Evolutionary conservation across 2,888 invertebrate genomes (phyloP).

Genomic region (Patella ulyssiponensis): DNA sequence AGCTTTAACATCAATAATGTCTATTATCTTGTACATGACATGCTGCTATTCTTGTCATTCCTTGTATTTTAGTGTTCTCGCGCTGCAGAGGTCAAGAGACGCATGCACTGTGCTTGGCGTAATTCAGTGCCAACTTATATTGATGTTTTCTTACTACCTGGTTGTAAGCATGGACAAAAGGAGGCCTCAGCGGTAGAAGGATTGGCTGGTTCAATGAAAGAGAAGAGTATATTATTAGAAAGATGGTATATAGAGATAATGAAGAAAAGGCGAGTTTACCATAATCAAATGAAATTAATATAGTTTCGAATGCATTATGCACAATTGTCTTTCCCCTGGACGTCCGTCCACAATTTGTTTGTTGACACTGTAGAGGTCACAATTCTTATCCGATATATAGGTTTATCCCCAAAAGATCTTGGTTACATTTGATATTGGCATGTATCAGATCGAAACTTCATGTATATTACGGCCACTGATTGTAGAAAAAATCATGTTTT

Average conservation of each 20-base stretch:
- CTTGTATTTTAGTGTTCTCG: slow-evolving; percentile 74
- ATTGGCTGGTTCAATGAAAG: slow-evolving; percentile 61
- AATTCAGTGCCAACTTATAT: slow-evolving; percentile 84
- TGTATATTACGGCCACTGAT: too few relatives aligned
- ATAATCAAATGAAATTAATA: not conserved
- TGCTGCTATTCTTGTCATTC: not conserved
- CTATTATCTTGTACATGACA: too few relatives aligned
- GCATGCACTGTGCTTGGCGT: slow-evolving; percentile 79
- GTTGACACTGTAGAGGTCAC: too few relatives aligned
- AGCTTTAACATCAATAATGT: too few relatives aligned
- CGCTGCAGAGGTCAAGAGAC: slow-evolving; percentile 75
- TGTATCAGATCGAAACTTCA: too few relatives aligned
- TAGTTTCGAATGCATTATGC: too few relatives aligned
- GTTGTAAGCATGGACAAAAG: slow-evolving; percentile 77
- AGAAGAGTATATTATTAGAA: slow-evolving; percentile 79
- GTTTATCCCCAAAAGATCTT: too few relatives aligned
- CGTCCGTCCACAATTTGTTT: too few relatives aligned
- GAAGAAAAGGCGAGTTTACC: slow-evolving; percentile 68
- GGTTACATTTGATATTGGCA: too few relatives aligned
- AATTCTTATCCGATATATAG: too few relatives aligned
- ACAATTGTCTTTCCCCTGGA: too few relatives aligned
- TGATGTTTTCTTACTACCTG: slow-evolving; percentile 84
- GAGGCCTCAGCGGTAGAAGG: slow-evolving; percentile 68
- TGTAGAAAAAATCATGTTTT: too few relatives aligned
- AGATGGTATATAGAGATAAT: slow-evolving; percentile 85